phyloP scores from a whole-genome alignment of 2,113 vertebrate species.

The Daphoenositta chrysoptera region DNA sequence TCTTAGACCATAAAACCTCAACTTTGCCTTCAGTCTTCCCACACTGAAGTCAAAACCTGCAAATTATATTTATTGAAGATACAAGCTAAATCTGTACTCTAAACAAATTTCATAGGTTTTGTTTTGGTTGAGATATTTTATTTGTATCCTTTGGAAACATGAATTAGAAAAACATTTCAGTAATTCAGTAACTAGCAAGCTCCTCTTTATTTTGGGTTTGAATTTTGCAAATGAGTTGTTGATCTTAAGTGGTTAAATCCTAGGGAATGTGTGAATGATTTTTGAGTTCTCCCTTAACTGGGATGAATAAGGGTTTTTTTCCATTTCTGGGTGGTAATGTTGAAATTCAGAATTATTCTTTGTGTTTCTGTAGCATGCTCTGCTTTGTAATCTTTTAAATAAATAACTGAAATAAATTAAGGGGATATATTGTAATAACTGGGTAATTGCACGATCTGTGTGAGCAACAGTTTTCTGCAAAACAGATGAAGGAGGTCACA shows the following conservation, averaged over 20 bases:
- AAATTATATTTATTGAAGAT: neutral
- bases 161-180: neutral
- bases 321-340: neutral
- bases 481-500: neutral
- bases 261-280: neutral
- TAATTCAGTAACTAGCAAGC: neutral
- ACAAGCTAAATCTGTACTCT: neutral
- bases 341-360: neutral
- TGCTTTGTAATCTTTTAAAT: neutral
- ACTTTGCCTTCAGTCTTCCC: neutral
- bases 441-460: neutral
- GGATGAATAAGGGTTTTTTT: neutral
- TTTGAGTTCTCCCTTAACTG: neutral
- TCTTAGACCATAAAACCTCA: neutral
- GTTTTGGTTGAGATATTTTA: neutral
- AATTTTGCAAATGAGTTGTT: neutral
- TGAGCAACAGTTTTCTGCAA: neutral
- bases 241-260: neutral
- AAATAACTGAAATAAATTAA: neutral
- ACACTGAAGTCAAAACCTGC: neutral
- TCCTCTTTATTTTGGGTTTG: neutral
- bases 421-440: neutral
- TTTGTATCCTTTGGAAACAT: neutral
- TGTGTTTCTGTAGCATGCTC: neutral
- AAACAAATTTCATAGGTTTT: neutral